Base-by-base conservation (phyloP, 2,888 invertebrate species). In the Unio delphinus region DNA sequence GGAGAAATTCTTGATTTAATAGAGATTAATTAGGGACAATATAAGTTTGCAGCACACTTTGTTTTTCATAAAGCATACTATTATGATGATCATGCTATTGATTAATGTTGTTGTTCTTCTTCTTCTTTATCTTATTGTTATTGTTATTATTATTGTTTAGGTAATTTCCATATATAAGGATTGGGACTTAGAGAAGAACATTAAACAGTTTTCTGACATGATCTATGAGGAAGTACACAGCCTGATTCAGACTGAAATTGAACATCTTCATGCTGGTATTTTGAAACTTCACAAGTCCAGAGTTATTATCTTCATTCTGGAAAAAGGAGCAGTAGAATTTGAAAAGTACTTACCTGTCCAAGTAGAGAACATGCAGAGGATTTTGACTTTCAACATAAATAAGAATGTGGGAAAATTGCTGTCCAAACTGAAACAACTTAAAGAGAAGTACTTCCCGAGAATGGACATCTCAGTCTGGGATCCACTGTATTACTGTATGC, bases 401-500 rank as follows among this genome's bases (percentile, higher is more conserved):
- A 72, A 74, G 45, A 80, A 80, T 63, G 59, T 82, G n/a, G 45
- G 15, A 45, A 2, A 45, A 45, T 45, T 15, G 0, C 11, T 45
- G 45, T 56, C 67, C 4, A 70, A 70, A 26, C 63, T 79, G 55
- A 68, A 72, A n/a, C 67, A 70, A 26, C 28, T 78, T 56, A 61
- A 65, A 20, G 72, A 75, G 56, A 74, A 71, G 26, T 81, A 83
- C 67, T 69, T 82, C 74, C 83, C 82, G 2, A 65, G 75, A 20
- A 45, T 73, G 28, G 80, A 86, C 61, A 81, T 80, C 75, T 80
- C 94, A 30, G 92, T 96, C 67, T 95, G 95, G 93, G 94, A 94
- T 23, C 92, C 94, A 74, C 95, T 95, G 89, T 94, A 95, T 86
- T 93, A 94, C 80, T 93, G 95, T 83, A 93, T 94, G 78, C 94